phyloP scores from a whole-genome alignment of 1,140 invertebrate species.

The Caenorhabditis remanei region DNA sequence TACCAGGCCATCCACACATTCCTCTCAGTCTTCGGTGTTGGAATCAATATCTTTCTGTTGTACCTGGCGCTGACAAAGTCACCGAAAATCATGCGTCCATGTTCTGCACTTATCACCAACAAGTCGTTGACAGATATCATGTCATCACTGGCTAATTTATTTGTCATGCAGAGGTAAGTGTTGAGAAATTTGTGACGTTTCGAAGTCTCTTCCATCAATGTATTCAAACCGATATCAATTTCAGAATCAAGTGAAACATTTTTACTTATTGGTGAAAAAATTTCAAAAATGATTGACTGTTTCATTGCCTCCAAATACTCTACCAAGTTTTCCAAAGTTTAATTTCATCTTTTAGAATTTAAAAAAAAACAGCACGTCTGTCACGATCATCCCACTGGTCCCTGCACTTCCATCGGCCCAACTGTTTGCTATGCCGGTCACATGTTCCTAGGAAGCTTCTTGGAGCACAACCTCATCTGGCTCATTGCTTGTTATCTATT shows the following conservation, averaged over 20 bases:
- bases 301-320: no score
- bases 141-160: neutral
- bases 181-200: no score
- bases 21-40: neutral
- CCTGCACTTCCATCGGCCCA: neutral
- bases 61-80: neutral
- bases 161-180: constrained; percentile 14
- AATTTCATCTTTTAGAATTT: no score
- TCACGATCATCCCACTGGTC: neutral
- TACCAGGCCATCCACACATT: neutral
- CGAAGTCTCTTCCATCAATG: no score
- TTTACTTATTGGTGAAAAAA: no score
- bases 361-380: no score
- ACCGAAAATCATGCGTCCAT: constrained; percentile 22
- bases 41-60: constrained; percentile 6
- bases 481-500: constrained; percentile 41
- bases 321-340: neutral
- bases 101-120: constrained; percentile 8
- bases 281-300: no score
- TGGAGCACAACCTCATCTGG: constrained; percentile 20
- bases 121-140: constrained; percentile 25
- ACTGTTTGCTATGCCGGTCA: constrained; percentile 23
- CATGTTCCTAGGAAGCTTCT: constrained; percentile 19
- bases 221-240: neutral
- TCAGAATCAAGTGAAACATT: neutral